Conservation (phyloP, 1,140 invertebrate species). For the Calosoma granatense region DNA sequence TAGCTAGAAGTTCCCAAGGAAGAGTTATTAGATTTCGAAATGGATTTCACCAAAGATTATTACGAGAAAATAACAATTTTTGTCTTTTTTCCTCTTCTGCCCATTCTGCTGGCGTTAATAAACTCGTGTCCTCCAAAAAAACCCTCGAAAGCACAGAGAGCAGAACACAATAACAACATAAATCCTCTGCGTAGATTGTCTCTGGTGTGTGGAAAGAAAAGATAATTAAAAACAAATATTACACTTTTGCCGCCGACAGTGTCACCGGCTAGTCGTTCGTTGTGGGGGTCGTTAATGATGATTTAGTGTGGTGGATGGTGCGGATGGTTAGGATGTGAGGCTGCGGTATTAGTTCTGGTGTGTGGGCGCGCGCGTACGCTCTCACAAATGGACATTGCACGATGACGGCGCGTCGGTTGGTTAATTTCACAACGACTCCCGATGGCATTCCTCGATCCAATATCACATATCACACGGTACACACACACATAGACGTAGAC, state of each 20-base stretch:
- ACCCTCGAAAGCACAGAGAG: not conserved
- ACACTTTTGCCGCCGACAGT: not conserved
- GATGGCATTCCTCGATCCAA: constrained; percentile 2
- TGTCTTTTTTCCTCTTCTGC: too few species aligned
- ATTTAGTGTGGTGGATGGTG: not conserved
- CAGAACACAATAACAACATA: constrained; percentile 1
- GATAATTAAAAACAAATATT: constrained; percentile 9
- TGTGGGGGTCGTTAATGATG: constrained; percentile 2
- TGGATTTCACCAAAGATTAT: too few species aligned
- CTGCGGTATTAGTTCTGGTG: constrained; percentile 1
- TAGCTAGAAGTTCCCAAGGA: too few species aligned
- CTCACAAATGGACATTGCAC: not conserved
- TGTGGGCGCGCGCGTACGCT: too few species aligned
- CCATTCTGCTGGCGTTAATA: too few species aligned
- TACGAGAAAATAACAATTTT: too few species aligned
- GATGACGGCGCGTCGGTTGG: constrained; percentile 2
- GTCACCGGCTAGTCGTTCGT: not conserved
- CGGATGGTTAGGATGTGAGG: not conserved
- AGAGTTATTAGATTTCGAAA: too few species aligned
- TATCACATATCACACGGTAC: not conserved
- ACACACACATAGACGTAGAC: not conserved
- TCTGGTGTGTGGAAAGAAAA: not conserved
- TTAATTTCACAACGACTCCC: constrained; percentile 10
- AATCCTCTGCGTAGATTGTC: not conserved
- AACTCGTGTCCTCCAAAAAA: too few species aligned